Base-by-base conservation (phyloP, 2,113 vertebrate species). In the Alexandromys fortis region DNA sequence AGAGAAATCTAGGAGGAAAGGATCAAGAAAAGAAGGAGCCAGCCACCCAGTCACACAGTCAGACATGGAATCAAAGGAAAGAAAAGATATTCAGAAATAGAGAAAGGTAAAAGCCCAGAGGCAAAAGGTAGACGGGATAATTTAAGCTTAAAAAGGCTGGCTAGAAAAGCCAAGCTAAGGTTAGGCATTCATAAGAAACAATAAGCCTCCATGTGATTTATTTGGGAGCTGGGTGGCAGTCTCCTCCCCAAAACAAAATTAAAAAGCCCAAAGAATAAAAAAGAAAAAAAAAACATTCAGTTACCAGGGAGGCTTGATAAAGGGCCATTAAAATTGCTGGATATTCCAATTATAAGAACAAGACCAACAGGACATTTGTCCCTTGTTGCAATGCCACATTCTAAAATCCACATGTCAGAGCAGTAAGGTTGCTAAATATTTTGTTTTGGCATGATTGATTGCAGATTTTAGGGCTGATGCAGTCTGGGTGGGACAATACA, bases 331-430 rank as follows among this genome's bases (percentile, higher is more conserved):
- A 42, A 90, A 83, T 45, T 13, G 5, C 33, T 68, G 22, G 2
- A 12, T 78, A 35, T 17, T 81, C 12, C 11, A 75, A 3, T 14
- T 75, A 1, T 22, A 68, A 75, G 17, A 11, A 12, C 19, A 85
- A 55, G 0, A 35, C 6, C 24, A 42, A 17, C 0, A 2, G 28
- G 24, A 33, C 45, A 24, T 61, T 11, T 49, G 6, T 63, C 45
- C 78, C 12, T 21, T 86, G 49, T 38, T 58, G 33, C 4, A 21
- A 26, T 0, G 38, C 26, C 68, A n/a, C 61, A 78, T 82, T 93
- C 86, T 65, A 86, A 81, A 10, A 13, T 21, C 30, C 11, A 5
- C 0, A 24, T 7, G 6, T 77, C 70, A 30, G 26, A 49, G 7
- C 2, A 81, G 21, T 81, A 68, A 47, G 33, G 13, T 13, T 75